A percentile compares a stretch with the other conserved stretches of the same genome.
These are phyloP conservation scores for Cygnus olor DNA, from an alignment of 2,797 vertebrate species.

Conservation along the genomic window DNA sequence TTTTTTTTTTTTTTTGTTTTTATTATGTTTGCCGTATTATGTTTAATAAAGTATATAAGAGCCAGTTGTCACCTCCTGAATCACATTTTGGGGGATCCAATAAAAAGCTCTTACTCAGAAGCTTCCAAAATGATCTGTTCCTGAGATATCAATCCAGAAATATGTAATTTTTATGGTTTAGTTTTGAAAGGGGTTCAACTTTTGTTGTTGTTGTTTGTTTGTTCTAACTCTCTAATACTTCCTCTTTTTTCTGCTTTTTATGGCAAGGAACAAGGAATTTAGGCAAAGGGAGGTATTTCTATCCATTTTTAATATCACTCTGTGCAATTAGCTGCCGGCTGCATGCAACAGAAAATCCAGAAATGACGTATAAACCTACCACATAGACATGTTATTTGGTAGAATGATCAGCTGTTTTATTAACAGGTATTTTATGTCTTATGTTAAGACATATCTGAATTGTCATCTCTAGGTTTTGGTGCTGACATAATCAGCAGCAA, in stretches of 20 bases:
- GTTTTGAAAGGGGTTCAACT: accelerated
- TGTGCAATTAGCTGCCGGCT: not conserved
- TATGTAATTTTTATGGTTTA: no score
- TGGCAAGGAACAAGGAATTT: not conserved
- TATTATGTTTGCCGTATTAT: not conserved
- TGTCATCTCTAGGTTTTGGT: not conserved
- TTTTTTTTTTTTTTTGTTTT: not conserved
- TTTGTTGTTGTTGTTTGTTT: not conserved
- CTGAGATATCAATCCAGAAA: not conserved
- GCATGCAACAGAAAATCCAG: not conserved
- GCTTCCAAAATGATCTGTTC: not conserved
- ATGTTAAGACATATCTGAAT: not conserved
- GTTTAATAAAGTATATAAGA: no score
- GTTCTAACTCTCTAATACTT: not conserved
- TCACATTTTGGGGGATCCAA: not conserved
- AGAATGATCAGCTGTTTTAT: not conserved
- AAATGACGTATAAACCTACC: not conserved
- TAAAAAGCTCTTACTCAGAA: not conserved
- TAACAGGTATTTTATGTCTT: not conserved
- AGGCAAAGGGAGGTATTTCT: not conserved
- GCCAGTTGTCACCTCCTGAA: not conserved
- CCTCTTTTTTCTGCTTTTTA: not conserved
- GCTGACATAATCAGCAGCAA: not conserved
- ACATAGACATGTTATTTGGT: not conserved
- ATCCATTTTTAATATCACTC: not conserved